These are phyloP conservation scores for Cyphomyrus plagiostoma DNA, from an alignment of 2,113 vertebrate genomes.

Conservation along the genomic window DNA sequence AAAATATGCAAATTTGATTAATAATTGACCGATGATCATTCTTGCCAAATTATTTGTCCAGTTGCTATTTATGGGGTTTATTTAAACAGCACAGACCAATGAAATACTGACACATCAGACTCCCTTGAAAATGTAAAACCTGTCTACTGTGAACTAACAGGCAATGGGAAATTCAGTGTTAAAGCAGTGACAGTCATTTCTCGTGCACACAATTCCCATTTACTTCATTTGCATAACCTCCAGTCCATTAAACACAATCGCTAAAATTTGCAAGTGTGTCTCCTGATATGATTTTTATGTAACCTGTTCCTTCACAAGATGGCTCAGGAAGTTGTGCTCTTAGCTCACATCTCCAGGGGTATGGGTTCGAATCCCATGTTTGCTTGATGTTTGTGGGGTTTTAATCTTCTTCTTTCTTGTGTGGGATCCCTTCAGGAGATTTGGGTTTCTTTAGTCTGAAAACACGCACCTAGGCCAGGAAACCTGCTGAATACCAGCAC, in stretches of 20 bases:
- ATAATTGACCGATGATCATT: not conserved
- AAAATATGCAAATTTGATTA: not conserved
- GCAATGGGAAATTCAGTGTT: not conserved
- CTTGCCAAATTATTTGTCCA: not conserved
- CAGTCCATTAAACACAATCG: not conserved
- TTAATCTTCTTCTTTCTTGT: not conserved
- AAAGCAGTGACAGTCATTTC: not conserved
- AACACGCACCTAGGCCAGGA: not conserved
- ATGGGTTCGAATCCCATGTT: not conserved
- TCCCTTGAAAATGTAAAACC: not conserved
- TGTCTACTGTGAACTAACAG: not conserved
- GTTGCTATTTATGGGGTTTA: not conserved
- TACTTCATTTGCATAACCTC: not conserved
- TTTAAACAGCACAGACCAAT: not conserved
- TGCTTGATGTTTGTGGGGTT: not conserved
- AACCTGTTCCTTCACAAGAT: not conserved
- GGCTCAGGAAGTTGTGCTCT: not conserved
- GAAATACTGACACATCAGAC: not conserved
- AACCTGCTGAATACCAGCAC: not conserved
- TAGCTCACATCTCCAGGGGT: not conserved
- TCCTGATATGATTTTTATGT: not conserved
- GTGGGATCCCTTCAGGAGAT: not conserved
- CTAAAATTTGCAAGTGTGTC: not conserved
- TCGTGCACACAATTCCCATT: not conserved
- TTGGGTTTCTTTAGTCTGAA: not conserved